Conservation (phyloP, 2,888 invertebrate species). For the Dolichomitus sp. region DNA sequence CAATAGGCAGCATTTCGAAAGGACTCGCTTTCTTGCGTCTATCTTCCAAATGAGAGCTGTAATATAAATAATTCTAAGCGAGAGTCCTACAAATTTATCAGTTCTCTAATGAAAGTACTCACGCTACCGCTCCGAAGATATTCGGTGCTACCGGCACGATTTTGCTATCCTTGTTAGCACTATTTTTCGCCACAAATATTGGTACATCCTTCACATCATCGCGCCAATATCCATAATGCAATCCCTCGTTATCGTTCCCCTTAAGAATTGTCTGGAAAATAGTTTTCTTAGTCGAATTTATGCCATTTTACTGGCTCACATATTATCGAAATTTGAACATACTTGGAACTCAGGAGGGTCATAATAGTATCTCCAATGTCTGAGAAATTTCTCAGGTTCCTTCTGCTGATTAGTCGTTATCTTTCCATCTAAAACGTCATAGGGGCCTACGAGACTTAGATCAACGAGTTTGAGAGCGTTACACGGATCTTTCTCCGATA, state of each 20-base stretch:
- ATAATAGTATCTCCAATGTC: constrained; percentile 96
- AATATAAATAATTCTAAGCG: not conserved
- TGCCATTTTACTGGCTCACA: not conserved
- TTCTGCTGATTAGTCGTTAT: constrained; percentile 87
- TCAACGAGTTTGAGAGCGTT: constrained; percentile 90
- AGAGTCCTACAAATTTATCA: not conserved
- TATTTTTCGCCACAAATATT: constrained; percentile 93
- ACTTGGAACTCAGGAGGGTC: constrained; percentile 98
- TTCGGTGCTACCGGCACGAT: constrained; percentile 92
- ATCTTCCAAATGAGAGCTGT: constrained; percentile 88
- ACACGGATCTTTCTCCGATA: constrained; percentile 88
- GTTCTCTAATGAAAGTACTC: constrained; percentile 81
- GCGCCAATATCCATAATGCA: constrained; percentile 96
- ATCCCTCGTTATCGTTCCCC: constrained; percentile 90
- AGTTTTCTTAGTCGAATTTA: not conserved
- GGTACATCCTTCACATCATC: constrained; percentile 93
- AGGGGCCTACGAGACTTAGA: constrained; percentile 94
- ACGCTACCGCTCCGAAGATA: constrained; percentile 93
- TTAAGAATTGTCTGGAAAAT: constrained; percentile 90
- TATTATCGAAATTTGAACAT: constrained; percentile 60
- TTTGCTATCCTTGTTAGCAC: constrained; percentile 89
- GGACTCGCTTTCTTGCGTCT: constrained; percentile 87
- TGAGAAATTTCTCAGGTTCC: constrained; percentile 89
- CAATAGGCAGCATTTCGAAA: constrained; percentile 89
- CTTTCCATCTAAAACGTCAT: constrained; percentile 92